phyloP scores from a whole-genome alignment of 2,113 vertebrate genomes.

The Atrichornis clamosus region DNA sequence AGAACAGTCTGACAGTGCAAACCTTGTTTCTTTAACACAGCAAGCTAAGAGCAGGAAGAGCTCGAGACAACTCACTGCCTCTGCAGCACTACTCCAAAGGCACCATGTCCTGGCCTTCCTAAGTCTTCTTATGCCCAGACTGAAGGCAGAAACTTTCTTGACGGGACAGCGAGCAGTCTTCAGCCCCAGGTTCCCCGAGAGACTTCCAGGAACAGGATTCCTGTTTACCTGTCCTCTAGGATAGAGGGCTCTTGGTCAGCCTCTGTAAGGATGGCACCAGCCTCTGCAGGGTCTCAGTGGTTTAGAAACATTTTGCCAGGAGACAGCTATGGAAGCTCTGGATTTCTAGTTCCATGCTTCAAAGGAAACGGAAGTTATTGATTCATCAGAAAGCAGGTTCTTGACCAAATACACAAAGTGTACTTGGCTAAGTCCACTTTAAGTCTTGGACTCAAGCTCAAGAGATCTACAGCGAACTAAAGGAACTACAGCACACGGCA shows the following conservation, averaged over 20 bases:
- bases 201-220: background rate
- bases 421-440: background rate
- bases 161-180: fast-evolving
- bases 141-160: background rate
- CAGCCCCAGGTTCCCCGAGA: fast-evolving
- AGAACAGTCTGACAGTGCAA: fast-evolving
- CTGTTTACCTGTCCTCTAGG: background rate
- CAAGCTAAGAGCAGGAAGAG: background rate
- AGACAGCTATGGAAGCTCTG: background rate
- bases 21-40: background rate
- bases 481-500: background rate
- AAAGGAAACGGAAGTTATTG: background rate
- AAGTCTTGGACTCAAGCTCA: background rate
- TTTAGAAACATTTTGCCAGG: background rate
- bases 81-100: background rate
- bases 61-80: background rate
- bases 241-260: background rate
- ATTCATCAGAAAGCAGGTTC: background rate
- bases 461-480: background rate
- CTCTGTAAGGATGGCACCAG: background rate
- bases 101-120: background rate
- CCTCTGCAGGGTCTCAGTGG: too few species aligned
- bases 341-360: background rate
- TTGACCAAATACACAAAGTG: background rate
- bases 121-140: background rate